Percentiles rank a stretch among this genome's conserved stretches.
These are phyloP conservation scores for Silurus glanis DNA, from an alignment of 2,113 vertebrate genomes.

Conservation along the genomic window DNA sequence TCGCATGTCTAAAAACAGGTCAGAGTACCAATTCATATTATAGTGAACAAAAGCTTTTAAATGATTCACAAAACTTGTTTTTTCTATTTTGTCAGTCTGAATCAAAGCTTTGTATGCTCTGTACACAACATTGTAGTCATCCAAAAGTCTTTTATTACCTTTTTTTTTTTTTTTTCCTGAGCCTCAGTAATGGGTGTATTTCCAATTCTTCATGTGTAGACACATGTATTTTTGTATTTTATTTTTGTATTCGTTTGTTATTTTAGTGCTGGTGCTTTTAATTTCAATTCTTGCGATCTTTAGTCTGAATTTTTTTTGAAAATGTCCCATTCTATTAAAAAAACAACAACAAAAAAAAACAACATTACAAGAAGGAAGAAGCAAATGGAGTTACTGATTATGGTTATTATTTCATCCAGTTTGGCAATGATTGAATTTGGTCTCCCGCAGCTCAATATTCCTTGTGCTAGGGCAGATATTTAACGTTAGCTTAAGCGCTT, in stretches of 20 bases:
- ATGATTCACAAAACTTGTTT: not conserved
- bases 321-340: not conserved
- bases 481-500: not conserved
- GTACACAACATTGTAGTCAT: not conserved
- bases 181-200: not conserved
- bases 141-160: not conserved
- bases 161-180: not conserved
- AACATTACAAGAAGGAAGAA: not conserved
- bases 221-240: not conserved
- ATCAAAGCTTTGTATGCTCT: conserved; percentile 9
- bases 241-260: not conserved
- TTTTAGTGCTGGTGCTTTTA: conserved; percentile 35
- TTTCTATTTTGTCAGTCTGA: conserved; percentile 6
- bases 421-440: conserved; percentile 10
- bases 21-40: conserved; percentile 14
- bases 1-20: not conserved
- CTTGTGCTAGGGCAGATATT: conserved; percentile 20
- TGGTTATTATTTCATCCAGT: not conserved
- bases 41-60: not conserved
- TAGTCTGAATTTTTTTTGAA: not conserved
- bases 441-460: not conserved
- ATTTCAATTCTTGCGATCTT: not conserved
- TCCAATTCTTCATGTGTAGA: not conserved
- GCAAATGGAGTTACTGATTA: not conserved
- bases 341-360: not conserved